A percentile compares a stretch with the other conserved stretches of the same genome.
Evolutionary conservation across 2,888 invertebrate genomes (phyloP).

Genomic region (Galeopsomyia nigrocyanea): DNA sequence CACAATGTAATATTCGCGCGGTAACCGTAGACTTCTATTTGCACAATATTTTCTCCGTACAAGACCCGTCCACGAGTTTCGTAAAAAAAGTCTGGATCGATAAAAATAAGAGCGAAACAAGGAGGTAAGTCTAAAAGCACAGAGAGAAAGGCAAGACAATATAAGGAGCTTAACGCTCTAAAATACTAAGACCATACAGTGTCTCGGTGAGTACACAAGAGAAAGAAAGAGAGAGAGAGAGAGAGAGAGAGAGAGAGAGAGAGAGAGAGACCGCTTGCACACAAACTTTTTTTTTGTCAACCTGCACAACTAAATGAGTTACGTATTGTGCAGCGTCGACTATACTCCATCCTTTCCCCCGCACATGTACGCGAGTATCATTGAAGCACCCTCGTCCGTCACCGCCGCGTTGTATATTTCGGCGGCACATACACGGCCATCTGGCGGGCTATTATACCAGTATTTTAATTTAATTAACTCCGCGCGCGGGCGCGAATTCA

Average conservation of each 20-base stretch:
- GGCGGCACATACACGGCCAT: slow-evolving; percentile 59
- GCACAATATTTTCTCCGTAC: no score
- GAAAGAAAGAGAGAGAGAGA: background rate
- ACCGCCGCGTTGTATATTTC: slow-evolving; percentile 64
- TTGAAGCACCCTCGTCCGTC: slow-evolving; percentile 55
- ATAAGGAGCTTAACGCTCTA: slow-evolving; percentile 46
- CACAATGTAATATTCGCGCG: no score
- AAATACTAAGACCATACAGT: slow-evolving; percentile 38
- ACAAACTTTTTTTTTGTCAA: slow-evolving; percentile 59
- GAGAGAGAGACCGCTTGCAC: slow-evolving; percentile 10
- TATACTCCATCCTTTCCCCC: slow-evolving; percentile 47
- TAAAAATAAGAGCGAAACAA: slow-evolving; percentile 30
- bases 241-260: background rate
- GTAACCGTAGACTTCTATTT: no score
- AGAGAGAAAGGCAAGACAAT: slow-evolving; percentile 10
- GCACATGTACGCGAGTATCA: slow-evolving; percentile 34
- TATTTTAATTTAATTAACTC: slow-evolving; percentile 69
- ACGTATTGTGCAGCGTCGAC: slow-evolving; percentile 60
- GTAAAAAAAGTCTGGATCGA: slow-evolving; percentile 11
- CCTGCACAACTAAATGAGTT: slow-evolving; percentile 67
- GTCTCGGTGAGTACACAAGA: slow-evolving; percentile 32
- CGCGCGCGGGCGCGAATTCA: slow-evolving; percentile 59
- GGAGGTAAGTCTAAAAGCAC: background rate
- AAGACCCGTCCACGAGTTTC: background rate
- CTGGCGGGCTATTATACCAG: slow-evolving; percentile 67